These are phyloP conservation scores for Agrotis puta DNA, from an alignment of 2,888 invertebrate species.

Conservation along the genomic window DNA sequence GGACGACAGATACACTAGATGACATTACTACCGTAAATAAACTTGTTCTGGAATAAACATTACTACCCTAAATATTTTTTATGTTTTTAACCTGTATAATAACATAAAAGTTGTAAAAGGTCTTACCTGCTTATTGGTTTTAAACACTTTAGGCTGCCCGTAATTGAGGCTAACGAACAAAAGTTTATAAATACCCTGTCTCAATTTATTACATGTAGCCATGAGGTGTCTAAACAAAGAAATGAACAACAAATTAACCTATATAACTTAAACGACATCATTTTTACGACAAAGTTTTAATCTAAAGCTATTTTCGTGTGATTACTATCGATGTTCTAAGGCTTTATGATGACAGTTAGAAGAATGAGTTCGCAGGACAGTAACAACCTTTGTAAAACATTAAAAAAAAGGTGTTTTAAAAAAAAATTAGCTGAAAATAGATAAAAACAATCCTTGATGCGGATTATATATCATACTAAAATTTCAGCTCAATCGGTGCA, in stretches of 20 bases:
- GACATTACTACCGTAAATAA: too few species aligned
- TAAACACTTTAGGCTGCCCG: too few species aligned
- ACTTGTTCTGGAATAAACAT: neutral
- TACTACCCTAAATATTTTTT: neutral
- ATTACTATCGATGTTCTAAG: slow-evolving; percentile 1
- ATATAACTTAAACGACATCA: neutral
- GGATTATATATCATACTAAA: too few species aligned
- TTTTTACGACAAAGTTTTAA: neutral
- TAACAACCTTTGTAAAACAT: too few species aligned
- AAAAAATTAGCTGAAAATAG: too few species aligned
- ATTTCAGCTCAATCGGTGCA: too few species aligned
- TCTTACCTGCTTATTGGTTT: neutral
- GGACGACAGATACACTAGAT: too few species aligned
- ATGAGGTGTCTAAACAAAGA: slow-evolving; percentile 22
- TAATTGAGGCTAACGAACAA: neutral
- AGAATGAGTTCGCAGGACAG: too few species aligned
- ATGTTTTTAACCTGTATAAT: neutral
- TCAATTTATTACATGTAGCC: slow-evolving; percentile 1
- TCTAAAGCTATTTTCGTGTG: slow-evolving; percentile 15
- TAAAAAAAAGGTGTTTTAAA: too few species aligned
- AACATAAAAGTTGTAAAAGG: neutral
- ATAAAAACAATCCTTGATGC: too few species aligned
- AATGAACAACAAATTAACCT: neutral
- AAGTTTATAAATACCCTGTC: neutral
- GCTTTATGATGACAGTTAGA: neutral